These are phyloP conservation scores for Caenorhabditis sp. DNA, from an alignment of 2,888 invertebrate genomes.

Conservation along the genomic window DNA sequence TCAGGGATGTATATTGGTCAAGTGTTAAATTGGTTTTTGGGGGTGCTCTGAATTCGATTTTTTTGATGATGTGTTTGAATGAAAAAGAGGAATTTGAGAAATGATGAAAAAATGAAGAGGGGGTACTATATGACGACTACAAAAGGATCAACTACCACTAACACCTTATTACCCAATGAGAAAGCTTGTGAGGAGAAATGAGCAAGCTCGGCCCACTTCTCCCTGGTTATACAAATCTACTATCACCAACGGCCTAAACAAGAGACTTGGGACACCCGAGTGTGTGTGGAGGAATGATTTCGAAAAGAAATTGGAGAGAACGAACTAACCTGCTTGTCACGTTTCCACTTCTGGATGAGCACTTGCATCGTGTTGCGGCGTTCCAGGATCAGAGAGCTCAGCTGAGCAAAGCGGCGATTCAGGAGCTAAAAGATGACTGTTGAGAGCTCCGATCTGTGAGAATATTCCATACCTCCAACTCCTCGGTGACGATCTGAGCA, in stretches of 20 bases:
- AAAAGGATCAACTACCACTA: too few relatives aligned
- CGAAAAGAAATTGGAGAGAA: neutral
- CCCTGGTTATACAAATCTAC: neutral
- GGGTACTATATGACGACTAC: neutral
- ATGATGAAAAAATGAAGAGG: neutral
- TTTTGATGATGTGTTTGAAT: neutral
- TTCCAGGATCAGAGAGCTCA: slow-evolving; percentile 82
- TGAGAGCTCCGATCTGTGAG: too few relatives aligned
- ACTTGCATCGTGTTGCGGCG: slow-evolving; percentile 82
- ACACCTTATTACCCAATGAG: too few relatives aligned
- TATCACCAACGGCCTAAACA: slow-evolving; percentile 29
- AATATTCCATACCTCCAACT: slow-evolving; percentile 77
- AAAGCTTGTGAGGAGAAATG: too few relatives aligned
- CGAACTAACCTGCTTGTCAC: slow-evolving; percentile 83
- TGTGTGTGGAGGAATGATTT: slow-evolving; percentile 9
- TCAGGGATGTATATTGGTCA: slow-evolving; percentile 15
- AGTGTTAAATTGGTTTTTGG: neutral
- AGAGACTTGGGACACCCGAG: slow-evolving; percentile 12
- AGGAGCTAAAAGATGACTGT: slow-evolving; percentile 71
- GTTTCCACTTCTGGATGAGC: slow-evolving; percentile 83
- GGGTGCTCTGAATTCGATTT: slow-evolving; percentile 53
- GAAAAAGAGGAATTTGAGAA: neutral
- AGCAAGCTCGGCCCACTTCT: neutral
- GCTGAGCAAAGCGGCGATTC: slow-evolving; percentile 83
- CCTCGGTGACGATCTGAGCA: slow-evolving; percentile 81